These are phyloP conservation scores for Octopus bimaculoides DNA, from an alignment of 1,140 invertebrate genomes.

Conservation along the genomic window DNA sequence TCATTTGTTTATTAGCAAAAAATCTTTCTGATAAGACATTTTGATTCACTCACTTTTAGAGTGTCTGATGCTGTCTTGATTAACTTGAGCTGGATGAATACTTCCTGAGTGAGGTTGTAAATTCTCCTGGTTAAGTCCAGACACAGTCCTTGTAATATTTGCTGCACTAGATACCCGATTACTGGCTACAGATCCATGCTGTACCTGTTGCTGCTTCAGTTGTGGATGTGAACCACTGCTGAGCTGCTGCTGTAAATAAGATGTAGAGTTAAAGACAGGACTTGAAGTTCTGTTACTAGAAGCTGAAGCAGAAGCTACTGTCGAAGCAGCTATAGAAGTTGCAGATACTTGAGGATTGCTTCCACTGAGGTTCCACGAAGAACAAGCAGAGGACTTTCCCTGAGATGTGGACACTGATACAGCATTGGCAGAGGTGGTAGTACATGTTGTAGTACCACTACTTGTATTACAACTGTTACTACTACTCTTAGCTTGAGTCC, in stretches of 20 bases:
- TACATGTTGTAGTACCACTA: neutral
- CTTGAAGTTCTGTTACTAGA: neutral
- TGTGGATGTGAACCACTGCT: neutral
- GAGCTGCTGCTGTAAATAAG: neutral
- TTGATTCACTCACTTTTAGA: constrained; percentile 5
- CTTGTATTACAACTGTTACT: neutral
- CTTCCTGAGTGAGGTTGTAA: neutral
- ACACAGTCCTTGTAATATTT: neutral
- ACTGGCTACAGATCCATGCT: neutral
- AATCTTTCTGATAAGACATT: neutral
- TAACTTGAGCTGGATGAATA: neutral
- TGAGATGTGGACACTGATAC: constrained; percentile 8
- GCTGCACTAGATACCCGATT: too few species aligned
- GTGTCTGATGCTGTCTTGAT: neutral
- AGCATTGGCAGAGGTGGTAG: too few species aligned
- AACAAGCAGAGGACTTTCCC: constrained; percentile 6
- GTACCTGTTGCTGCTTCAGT: neutral
- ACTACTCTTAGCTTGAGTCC: neutral
- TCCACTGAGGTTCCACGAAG: neutral
- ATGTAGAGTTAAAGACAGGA: neutral
- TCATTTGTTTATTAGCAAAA: too few species aligned
- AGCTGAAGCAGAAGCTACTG: neutral
- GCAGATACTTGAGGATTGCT: neutral
- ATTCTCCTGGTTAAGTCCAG: neutral
- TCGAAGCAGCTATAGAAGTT: neutral